phyloP scores from a whole-genome alignment of 2,797 vertebrate genomes.

The Phoebastria nigripes region DNA sequence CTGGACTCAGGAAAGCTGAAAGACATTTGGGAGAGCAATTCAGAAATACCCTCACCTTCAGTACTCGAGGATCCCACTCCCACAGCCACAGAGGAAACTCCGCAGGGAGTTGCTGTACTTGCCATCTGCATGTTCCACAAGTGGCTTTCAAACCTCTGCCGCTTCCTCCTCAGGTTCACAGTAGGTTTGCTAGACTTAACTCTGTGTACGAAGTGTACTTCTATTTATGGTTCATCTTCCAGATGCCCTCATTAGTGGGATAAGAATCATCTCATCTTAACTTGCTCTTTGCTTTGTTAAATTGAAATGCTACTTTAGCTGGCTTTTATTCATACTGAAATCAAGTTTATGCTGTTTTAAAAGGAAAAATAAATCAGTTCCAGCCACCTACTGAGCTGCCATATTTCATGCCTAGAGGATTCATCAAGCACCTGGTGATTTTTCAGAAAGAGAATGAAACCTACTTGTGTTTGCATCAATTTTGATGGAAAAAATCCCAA shows the following conservation, averaged over 20 bases:
- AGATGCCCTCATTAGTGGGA: not conserved
- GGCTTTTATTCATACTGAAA: not conserved
- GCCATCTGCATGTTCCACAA: not conserved
- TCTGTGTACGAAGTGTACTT: not conserved
- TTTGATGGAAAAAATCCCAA: not conserved
- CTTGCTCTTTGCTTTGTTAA: not conserved
- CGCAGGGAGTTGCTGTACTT: not conserved
- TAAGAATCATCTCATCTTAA: not conserved
- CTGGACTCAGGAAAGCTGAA: not conserved
- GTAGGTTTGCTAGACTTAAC: not conserved
- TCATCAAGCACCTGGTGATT: not conserved
- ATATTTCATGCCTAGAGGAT: not conserved
- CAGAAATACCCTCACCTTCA: not conserved
- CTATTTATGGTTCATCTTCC: not conserved
- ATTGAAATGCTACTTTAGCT: not conserved
- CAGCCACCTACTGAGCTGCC: not conserved
- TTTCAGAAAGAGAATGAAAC: not conserved
- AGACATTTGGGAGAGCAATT: not conserved
- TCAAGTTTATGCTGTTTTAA: not conserved
- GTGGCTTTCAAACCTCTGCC: not conserved
- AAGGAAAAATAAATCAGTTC: not conserved
- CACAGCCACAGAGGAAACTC: not conserved
- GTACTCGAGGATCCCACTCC: accelerated
- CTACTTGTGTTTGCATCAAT: not conserved
- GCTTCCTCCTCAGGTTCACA: not conserved